Conservation (phyloP, 2,797 vertebrate genomes). For the Chiroxiphia lanceolata region DNA sequence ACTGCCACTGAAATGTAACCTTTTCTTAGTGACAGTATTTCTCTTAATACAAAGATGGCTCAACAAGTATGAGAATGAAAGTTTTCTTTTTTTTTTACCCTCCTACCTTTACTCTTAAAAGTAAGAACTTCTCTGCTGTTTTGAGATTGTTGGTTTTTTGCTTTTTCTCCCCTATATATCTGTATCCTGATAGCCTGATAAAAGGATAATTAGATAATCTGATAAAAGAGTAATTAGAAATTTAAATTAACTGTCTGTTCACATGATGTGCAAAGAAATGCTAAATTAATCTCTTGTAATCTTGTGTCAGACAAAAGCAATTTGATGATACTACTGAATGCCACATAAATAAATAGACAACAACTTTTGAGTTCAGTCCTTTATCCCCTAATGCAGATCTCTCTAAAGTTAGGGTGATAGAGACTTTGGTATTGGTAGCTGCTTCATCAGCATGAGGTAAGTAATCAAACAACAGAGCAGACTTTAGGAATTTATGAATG, state of each 20-base stretch:
- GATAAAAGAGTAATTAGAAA: background rate
- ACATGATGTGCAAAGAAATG: background rate
- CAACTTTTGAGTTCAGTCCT: background rate
- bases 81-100: background rate
- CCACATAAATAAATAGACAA: background rate
- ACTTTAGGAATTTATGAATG: background rate
- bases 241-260: background rate
- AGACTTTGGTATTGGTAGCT: background rate
- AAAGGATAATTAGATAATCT: background rate
- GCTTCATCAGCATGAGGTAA: background rate
- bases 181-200: background rate
- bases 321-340: background rate
- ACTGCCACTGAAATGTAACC: background rate
- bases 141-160: background rate
- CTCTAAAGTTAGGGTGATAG: background rate
- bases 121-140: background rate
- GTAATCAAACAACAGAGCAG: background rate
- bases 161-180: accelerated
- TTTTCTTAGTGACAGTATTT: background rate
- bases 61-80: background rate
- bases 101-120: background rate
- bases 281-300: background rate
- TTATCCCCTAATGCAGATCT: background rate
- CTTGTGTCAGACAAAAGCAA: background rate
- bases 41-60: background rate